Base-by-base conservation (phyloP, 2,113 vertebrate species). In the Gambusia affinis region DNA sequence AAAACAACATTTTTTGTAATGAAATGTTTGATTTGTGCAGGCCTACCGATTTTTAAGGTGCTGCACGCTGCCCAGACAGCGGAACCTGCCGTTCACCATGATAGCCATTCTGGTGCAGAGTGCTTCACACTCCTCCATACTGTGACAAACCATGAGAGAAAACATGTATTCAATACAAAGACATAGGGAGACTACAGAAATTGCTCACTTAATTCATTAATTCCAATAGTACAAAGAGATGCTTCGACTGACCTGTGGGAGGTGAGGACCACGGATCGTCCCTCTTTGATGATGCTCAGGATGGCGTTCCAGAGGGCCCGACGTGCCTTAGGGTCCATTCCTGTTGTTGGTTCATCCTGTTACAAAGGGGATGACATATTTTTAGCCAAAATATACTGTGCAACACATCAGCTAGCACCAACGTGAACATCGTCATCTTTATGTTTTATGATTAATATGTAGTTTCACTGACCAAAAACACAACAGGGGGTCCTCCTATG, bases 91-190 rank as follows among this genome's bases (percentile, higher is more conserved):
- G 3, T 99, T 99, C 86, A 99, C 98, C 98, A 99, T 99, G 75
- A 99, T 98, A 1, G 98, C 97, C 97, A 99, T 99, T 75, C 98
- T 95, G 47, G 98, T 99, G 85, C 97, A 99, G 35, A 99, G 93
- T 3, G 97, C 97, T 85, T 99, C 97, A 89, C 97, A 99, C 87
- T 99, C 97, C 90, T 99, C 97, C 97, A 99, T 99, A 82, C 97
- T 98, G 93, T 80, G 82, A 88, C 66, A 84, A 57, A 75, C 83
- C 3, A 67, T 12, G 31, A 14, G 17, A 37, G 35, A 8, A 28
- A 63, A 17, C 51, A 24, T 1, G 69, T 30, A 12, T 47, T 60
- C 27, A 44, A 10, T 1, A 24, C 44, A 22, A 0, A 47, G 27
- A 61, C n/a, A 2, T 42, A 63, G 3, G 8, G 7, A 27, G 12